phyloP scores from a whole-genome alignment of 1,140 invertebrate genomes.

The Trachymyrmex septentrionalis region DNA sequence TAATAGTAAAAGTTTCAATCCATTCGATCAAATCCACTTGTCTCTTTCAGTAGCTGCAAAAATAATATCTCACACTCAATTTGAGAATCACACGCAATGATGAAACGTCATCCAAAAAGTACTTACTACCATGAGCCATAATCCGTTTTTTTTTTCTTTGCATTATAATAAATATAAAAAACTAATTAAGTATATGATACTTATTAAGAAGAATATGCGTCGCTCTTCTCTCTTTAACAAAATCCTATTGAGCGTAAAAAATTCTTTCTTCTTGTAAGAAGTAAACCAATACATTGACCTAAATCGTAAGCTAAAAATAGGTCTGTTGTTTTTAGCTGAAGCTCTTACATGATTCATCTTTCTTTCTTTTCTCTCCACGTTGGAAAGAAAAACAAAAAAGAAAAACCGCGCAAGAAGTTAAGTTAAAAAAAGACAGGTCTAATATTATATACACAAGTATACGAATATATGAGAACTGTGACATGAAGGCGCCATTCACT shows the following conservation, averaged over 20 bases:
- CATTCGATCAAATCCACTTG: too few relatives aligned
- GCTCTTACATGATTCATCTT: too few relatives aligned
- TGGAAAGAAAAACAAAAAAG: too few relatives aligned
- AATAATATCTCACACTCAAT: not conserved
- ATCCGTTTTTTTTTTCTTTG: conserved; percentile 18
- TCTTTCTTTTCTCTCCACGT: too few relatives aligned
- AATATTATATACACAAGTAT: not conserved
- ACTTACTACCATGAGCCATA: not conserved
- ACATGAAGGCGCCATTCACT: conserved; percentile 17
- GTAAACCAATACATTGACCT: not conserved
- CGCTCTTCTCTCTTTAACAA: not conserved
- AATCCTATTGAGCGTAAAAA: not conserved
- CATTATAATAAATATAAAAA: not conserved
- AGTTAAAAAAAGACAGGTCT: too few relatives aligned
- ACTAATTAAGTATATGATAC: not conserved
- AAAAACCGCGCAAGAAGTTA: too few relatives aligned
- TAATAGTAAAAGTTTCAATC: too few relatives aligned
- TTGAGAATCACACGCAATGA: not conserved
- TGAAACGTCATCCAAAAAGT: not conserved
- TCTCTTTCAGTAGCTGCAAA: not conserved
- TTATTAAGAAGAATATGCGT: not conserved
- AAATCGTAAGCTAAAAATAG: conserved; percentile 3
- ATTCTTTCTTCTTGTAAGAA: not conserved
- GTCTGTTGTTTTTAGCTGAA: too few relatives aligned
- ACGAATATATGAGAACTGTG: conserved; percentile 5